A percentile compares a stretch with the other conserved stretches of the same genome.
Conservation (phyloP, 2,113 vertebrate species). For the Pithys albifrons region DNA sequence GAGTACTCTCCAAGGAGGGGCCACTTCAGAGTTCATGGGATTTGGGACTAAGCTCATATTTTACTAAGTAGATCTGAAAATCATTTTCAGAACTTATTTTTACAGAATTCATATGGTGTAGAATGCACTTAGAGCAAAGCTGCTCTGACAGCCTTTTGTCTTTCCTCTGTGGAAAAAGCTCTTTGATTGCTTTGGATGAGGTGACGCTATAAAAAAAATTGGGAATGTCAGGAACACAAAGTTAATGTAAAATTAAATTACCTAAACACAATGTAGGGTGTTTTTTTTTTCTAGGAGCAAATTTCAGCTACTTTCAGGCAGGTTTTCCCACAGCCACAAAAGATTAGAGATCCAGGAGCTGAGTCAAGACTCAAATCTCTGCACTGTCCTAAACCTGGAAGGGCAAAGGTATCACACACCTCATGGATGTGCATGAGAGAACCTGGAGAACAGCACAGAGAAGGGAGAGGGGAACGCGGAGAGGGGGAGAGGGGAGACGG, state of each 20-base stretch:
- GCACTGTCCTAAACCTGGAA: background rate
- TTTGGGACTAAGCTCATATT: conserved; percentile 47
- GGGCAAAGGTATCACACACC: background rate
- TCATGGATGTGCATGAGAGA: background rate
- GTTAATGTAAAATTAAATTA: background rate
- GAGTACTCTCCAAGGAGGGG: background rate
- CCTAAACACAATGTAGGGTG: background rate
- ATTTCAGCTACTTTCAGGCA: background rate
- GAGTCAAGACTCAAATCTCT: background rate
- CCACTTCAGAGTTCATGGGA: conserved; percentile 7
- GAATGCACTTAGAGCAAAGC: background rate
- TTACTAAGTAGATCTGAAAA: conserved; percentile 30
- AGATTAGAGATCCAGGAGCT: background rate
- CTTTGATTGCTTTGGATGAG: background rate
- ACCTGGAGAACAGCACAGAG: background rate
- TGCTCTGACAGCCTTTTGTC: conserved; percentile 8
- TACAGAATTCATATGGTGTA: background rate
- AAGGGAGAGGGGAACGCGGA: background rate
- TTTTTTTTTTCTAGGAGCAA: background rate
- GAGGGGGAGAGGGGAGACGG: no score
- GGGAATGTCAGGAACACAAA: background rate
- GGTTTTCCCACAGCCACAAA: background rate
- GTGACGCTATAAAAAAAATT: background rate
- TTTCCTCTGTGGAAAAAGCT: background rate
- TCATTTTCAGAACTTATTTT: conserved; percentile 37